phyloP scores from a whole-genome alignment of 2,888 invertebrate genomes.

The Pandemis corylana region DNA sequence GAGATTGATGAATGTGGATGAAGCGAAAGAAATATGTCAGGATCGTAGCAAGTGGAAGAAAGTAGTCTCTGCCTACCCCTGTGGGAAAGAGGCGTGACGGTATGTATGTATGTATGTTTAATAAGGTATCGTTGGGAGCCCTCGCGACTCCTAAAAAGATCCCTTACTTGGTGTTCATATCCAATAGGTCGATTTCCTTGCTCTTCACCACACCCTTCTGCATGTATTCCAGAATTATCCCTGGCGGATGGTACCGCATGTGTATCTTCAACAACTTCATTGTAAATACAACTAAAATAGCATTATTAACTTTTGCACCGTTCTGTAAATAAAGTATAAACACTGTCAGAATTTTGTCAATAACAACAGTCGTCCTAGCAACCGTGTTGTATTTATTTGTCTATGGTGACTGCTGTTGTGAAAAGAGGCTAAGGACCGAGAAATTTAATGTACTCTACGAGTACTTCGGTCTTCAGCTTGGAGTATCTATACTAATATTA shows the following conservation, averaged over 20 bases:
- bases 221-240: constrained; percentile 87
- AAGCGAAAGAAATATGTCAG: no score
- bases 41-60: no score
- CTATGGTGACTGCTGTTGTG: not conserved
- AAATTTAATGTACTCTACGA: no score
- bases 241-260: constrained; percentile 89
- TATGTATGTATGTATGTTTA: no score
- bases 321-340: constrained; percentile 53
- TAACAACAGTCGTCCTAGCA: constrained; percentile 65
- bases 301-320: constrained; percentile 46
- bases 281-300: constrained; percentile 48
- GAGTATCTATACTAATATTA: no score
- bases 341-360: constrained; percentile 67
- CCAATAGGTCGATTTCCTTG: constrained; percentile 87
- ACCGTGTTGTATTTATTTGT: constrained; percentile 43
- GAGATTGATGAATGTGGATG: no score
- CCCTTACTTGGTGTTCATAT: constrained; percentile 86
- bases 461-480: no score
- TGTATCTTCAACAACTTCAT: constrained; percentile 89
- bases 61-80: no score
- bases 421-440: constrained; percentile 4
- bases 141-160: no score
- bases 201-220: constrained; percentile 84
- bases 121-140: constrained; percentile 22
- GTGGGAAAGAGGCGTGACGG: no score